Evolutionary conservation across 2,888 invertebrate genomes (phyloP).

Genomic region (Doris montereyensis): DNA sequence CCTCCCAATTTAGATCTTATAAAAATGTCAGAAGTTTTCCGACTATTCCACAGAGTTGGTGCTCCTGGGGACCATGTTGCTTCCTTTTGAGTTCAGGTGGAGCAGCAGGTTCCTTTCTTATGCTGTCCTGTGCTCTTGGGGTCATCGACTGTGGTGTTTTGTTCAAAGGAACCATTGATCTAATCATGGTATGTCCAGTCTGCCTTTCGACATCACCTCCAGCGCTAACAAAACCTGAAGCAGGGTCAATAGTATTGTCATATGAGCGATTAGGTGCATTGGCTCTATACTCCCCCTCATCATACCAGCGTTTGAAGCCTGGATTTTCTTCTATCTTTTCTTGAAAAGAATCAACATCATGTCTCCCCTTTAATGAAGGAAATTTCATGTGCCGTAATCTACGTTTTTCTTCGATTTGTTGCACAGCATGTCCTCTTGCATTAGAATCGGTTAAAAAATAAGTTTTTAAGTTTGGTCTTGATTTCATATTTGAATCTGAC

Average conservation of each 20-base stretch:
- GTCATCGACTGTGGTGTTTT: constrained; percentile 62
- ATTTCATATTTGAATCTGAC: constrained; percentile 62
- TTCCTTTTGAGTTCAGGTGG: constrained; percentile 62
- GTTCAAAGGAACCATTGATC: constrained; percentile 62
- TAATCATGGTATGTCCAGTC: constrained; percentile 63
- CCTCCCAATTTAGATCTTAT: constrained; percentile 68
- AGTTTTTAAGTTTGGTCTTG: constrained; percentile 60
- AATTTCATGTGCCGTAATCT: constrained; percentile 64
- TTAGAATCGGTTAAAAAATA: constrained; percentile 62
- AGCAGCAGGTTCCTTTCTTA: constrained; percentile 55
- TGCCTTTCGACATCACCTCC: constrained; percentile 68
- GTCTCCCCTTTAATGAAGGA: constrained; percentile 55
- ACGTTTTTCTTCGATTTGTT: constrained; percentile 64
- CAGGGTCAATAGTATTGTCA: constrained; percentile 70
- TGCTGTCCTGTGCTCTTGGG: constrained; percentile 58
- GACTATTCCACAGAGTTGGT: constrained; percentile 68
- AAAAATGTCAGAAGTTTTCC: constrained; percentile 63
- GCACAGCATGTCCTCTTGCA: constrained; percentile 58
- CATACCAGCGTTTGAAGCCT: constrained; percentile 63
- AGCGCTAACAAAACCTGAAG: constrained; percentile 70
- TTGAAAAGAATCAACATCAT: constrained; percentile 65
- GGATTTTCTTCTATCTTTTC: constrained; percentile 47
- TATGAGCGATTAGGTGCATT: constrained; percentile 64
- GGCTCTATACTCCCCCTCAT: constrained; percentile 63
- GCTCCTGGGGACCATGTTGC: constrained; percentile 63